Evolutionary conservation across 2,113 vertebrate genomes (phyloP).

Genomic region (Todiramphus chloris): DNA sequence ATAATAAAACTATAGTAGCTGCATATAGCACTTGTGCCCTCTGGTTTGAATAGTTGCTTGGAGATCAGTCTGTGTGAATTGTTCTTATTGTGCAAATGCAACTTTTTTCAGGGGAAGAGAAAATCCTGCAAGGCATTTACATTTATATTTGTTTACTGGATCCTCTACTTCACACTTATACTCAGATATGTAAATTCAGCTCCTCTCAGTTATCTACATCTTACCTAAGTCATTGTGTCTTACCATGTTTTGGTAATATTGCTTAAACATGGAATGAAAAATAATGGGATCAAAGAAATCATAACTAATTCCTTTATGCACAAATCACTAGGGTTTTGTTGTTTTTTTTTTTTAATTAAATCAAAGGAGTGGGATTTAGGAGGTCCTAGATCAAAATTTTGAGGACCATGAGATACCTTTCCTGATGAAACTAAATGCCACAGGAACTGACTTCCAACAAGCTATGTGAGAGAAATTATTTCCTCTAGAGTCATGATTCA

Average conservation of each 20-base stretch:
- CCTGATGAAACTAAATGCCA: not conserved
- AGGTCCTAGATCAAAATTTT: not conserved
- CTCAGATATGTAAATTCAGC: not conserved
- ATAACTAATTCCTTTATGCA: not conserved
- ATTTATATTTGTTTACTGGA: not conserved
- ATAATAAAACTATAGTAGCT: conserved; percentile 9
- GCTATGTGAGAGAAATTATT: not conserved
- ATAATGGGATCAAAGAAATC: not conserved
- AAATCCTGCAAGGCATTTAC: not conserved
- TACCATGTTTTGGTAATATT: not conserved
- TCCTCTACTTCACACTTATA: not conserved
- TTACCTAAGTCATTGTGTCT: not conserved
- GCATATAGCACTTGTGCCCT: not conserved
- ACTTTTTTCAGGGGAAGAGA: not conserved
- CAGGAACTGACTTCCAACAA: not conserved
- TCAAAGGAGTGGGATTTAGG: not conserved
- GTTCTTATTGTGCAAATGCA: not conserved
- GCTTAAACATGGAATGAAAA: not conserved
- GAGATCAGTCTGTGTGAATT: not conserved
- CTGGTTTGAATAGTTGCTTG: not conserved
- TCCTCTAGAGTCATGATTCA: conserved; percentile 20
- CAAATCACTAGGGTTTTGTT: not conserved
- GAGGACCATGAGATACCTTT: not conserved
- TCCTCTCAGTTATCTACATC: not conserved
- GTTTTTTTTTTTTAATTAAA: not conserved